Conservation (phyloP, 2,888 invertebrate species). For the Ganaspis brasiliensis region DNA sequence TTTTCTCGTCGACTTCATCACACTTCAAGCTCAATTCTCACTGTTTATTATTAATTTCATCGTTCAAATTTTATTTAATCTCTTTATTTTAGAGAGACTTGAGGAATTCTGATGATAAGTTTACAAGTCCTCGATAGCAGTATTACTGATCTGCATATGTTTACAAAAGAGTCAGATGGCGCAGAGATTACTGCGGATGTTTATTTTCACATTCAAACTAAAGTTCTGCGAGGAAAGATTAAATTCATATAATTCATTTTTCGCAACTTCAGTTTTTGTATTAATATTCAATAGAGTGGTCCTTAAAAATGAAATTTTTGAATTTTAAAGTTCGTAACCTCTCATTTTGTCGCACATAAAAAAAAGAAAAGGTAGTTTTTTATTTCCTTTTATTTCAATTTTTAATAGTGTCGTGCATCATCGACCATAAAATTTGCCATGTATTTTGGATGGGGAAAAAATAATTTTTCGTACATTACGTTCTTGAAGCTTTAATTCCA, state of each 20-base stretch:
- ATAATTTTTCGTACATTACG: too few species aligned
- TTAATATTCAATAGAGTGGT: not conserved
- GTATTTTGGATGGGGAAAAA: too few species aligned
- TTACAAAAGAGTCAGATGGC: slow-evolving; percentile 16
- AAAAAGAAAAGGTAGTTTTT: too few species aligned
- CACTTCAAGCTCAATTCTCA: slow-evolving; percentile 10
- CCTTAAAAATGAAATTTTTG: too few species aligned
- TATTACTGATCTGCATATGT: slow-evolving; percentile 3
- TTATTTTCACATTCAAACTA: slow-evolving; percentile 12
- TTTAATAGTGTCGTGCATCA: too few species aligned
- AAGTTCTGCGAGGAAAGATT: not conserved
- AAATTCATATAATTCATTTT: not conserved
- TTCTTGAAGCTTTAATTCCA: too few species aligned
- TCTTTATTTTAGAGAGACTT: not conserved
- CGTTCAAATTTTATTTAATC: not conserved
- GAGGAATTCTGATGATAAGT: slow-evolving; percentile 17
- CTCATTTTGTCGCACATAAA: too few species aligned
- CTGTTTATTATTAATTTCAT: slow-evolving; percentile 7
- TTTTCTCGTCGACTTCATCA: slow-evolving; percentile 48
- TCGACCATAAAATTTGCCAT: too few species aligned
- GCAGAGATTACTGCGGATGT: slow-evolving; percentile 18
- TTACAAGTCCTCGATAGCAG: not conserved
- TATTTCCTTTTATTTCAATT: too few species aligned
- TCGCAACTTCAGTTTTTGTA: not conserved
- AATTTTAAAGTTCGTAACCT: too few species aligned